phyloP scores from a whole-genome alignment of 2,888 invertebrate species.

The Oxycera nigricornis region DNA sequence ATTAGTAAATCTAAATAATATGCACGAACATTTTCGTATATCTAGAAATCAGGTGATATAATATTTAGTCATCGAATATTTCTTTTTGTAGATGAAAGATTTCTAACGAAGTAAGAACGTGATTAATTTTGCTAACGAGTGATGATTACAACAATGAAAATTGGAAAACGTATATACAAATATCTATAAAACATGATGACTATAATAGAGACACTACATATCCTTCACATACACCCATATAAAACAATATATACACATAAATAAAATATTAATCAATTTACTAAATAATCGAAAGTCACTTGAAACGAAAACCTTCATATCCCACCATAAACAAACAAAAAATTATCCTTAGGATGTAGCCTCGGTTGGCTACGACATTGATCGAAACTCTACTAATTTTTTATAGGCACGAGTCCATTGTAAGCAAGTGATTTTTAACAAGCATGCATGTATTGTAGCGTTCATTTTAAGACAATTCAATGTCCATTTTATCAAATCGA shows the following conservation, averaged over 20 bases:
- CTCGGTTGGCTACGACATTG: too few species aligned
- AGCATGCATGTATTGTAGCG: too few species aligned
- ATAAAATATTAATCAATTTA: neutral
- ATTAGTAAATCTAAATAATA: constrained; percentile 12
- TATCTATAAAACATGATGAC: neutral
- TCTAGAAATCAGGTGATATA: constrained; percentile 36
- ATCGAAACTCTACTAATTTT: too few species aligned
- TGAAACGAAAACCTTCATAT: constrained; percentile 2
- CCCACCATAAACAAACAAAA: too few species aligned
- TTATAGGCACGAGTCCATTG: too few species aligned
- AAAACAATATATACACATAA: neutral
- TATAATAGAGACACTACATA: constrained; percentile 3
- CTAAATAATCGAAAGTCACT: constrained; percentile 4
- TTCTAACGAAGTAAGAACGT: neutral
- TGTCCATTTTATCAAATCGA: too few species aligned
- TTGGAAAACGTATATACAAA: neutral
- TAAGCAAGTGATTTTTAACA: too few species aligned
- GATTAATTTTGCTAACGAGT: constrained; percentile 9
- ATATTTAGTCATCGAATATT: constrained; percentile 39
- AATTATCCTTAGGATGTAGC: too few species aligned
- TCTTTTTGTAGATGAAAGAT: neutral
- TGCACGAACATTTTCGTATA: constrained; percentile 26
- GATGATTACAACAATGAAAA: neutral
- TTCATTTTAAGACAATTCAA: too few species aligned
- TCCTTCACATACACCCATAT: neutral